Conservation (phyloP, 2,888 invertebrate species). For the Drosophila barbarae region DNA sequence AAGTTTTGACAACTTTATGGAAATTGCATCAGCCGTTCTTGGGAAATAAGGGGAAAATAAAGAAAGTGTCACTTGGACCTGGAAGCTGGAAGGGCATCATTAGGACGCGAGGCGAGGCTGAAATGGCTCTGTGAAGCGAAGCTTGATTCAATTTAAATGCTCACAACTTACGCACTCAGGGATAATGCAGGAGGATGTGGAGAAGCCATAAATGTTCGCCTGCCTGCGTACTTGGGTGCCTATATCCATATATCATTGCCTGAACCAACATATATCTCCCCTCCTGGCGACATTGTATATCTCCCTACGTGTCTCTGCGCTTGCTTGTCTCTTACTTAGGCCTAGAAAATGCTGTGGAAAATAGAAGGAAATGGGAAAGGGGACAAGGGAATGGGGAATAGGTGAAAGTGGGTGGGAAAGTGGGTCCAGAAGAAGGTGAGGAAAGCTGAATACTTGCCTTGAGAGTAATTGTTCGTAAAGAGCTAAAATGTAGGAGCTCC, state of each 20-base stretch:
- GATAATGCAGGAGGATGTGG: constrained; percentile 1
- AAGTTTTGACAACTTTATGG: constrained; percentile 46
- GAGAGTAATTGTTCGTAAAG: background rate
- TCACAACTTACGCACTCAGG: constrained; percentile 41
- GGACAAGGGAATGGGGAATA: background rate
- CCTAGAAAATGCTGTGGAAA: constrained; percentile 24
- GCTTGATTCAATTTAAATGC: constrained; percentile 62
- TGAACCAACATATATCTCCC: constrained; percentile 8
- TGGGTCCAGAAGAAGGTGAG: no score
- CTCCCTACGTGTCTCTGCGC: constrained; percentile 8
- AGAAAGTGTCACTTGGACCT: constrained; percentile 36
- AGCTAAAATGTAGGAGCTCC: background rate
- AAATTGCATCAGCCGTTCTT: constrained; percentile 38
- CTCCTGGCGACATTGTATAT: background rate
- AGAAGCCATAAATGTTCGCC: constrained; percentile 2
- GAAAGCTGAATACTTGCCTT: background rate
- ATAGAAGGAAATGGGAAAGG: background rate
- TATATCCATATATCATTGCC: constrained; percentile 6
- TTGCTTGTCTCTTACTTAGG: constrained; percentile 47
- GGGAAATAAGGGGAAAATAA: background rate
- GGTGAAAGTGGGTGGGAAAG: no score
- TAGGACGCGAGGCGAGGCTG: constrained; percentile 21
- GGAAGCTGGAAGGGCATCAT: constrained; percentile 34
- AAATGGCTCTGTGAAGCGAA: constrained; percentile 6
- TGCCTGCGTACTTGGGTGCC: background rate